Evolutionary conservation across 2,888 invertebrate species (phyloP).

Genomic region (Acronicta leporina): DNA sequence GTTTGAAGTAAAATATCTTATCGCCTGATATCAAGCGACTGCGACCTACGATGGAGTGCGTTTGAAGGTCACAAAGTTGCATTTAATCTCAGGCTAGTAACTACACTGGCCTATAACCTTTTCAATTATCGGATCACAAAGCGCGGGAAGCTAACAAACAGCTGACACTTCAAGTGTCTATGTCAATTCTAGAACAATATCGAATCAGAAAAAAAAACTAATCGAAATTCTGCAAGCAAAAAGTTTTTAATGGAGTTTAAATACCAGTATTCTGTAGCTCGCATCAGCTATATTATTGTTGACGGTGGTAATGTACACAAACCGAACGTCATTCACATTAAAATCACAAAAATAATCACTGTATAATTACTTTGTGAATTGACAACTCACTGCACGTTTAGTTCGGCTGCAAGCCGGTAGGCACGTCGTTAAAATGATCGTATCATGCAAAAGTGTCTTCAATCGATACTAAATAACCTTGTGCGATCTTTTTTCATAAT

Average conservation of each 20-base stretch:
- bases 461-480: background rate
- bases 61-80: conserved; percentile 3
- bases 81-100: conserved; percentile 1
- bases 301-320: background rate
- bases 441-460: background rate
- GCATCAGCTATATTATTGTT: background rate
- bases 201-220: background rate
- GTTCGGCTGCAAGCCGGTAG: background rate
- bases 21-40: no score
- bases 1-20: no score
- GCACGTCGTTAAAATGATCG: background rate
- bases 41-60: no score
- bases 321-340: background rate
- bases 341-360: background rate
- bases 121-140: conserved; percentile 2
- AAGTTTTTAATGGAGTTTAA: no score
- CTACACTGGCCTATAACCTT: background rate
- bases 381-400: conserved; percentile 1
- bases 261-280: background rate
- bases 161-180: background rate
- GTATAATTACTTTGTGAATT: conserved; percentile 1
- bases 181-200: conserved; percentile 1
- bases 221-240: background rate
- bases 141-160: conserved; percentile 13
- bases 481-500: background rate